Base-by-base conservation (phyloP, 2,888 invertebrate genomes). In the Loripinus fragilis region DNA sequence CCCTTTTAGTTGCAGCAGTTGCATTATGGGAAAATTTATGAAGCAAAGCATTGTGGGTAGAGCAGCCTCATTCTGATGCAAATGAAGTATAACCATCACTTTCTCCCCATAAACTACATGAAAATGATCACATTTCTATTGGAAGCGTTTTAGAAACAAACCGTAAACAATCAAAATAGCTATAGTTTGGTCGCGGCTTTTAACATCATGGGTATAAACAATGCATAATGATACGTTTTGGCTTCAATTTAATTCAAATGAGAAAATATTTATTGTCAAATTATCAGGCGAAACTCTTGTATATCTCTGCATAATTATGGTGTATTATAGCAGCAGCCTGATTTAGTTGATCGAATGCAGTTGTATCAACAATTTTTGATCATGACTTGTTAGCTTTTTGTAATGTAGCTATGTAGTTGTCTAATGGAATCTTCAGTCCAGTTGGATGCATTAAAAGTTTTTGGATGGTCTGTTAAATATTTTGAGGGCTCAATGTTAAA, bases 11-110 rank as follows among this genome's bases (percentile, higher is more conserved):
- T 23, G 17, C 33, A 30, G 28, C 60, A 33, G 60, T 60, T 60
- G 33, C 60, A 60, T 5, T 20, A 30, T 60, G 60, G 60, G 30
- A 60, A 38, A 38, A 55, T 55, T 55, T 28, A 55, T 28, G 25
- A 25, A 55, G 48, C n/a, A 48, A 48, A 48, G 48, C 48, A 48
- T 48, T 48, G 25, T 52, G 25, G 23, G 52, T 52, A 52, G 25
- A 52, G 10, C 25, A 52, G 52, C 52, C 52, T 52, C 52, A 33
- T 60, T 60, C 33, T 60, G 60, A 60, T 60, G 33, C 33, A 60
- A 28, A 60, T 60, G 23, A 52, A 25, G 52, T 25, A n/a, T 23
- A 52, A 52, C 52, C 52, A 52, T 33, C 60, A 60, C 60, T n/a
- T 33, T 33, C 33, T 17, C 33, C 10, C 1, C 33, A 60, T 60